Percentiles rank a stretch among this genome's conserved stretches.
These are phyloP conservation scores for Petromus typicus DNA, from an alignment of 2,113 vertebrate species.

Conservation along the genomic window DNA sequence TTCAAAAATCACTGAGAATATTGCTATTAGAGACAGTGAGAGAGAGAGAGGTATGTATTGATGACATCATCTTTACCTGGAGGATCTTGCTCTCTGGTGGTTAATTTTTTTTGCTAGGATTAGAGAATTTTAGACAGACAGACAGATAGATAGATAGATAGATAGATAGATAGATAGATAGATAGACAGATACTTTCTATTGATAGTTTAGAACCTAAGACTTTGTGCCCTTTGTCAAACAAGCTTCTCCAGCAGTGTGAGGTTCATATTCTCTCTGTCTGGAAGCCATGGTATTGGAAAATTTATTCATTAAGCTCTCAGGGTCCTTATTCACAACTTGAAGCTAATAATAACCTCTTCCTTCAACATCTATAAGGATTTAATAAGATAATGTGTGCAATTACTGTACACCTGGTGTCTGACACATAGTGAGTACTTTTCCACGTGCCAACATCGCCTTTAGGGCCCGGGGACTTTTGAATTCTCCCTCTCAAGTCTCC, in stretches of 20 bases:
- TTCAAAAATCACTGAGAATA: conserved; percentile 40
- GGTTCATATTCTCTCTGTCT: background rate
- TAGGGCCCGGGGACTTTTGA: background rate
- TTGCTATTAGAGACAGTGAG: background rate
- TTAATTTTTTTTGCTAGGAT: conserved; percentile 13
- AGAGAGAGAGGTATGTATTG: too few relatives aligned
- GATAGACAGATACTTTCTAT: background rate
- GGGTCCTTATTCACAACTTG: background rate
- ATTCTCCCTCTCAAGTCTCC: background rate
- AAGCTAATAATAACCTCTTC: conserved; percentile 21
- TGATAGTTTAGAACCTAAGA: background rate
- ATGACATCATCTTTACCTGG: background rate
- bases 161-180: background rate
- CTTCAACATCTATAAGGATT: background rate
- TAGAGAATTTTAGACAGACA: background rate
- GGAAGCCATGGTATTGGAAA: background rate
- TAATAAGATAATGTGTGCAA: background rate
- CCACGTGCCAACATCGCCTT: background rate
- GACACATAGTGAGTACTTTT: background rate
- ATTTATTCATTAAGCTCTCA: background rate
- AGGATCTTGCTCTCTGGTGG: background rate
- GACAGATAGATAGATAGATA: background rate
- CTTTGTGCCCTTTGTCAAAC: background rate
- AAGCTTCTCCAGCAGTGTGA: background rate
- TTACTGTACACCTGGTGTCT: background rate